These are phyloP conservation scores for Onthophagus taurus DNA, from an alignment of 1,140 invertebrate species.

Conservation along the genomic window DNA sequence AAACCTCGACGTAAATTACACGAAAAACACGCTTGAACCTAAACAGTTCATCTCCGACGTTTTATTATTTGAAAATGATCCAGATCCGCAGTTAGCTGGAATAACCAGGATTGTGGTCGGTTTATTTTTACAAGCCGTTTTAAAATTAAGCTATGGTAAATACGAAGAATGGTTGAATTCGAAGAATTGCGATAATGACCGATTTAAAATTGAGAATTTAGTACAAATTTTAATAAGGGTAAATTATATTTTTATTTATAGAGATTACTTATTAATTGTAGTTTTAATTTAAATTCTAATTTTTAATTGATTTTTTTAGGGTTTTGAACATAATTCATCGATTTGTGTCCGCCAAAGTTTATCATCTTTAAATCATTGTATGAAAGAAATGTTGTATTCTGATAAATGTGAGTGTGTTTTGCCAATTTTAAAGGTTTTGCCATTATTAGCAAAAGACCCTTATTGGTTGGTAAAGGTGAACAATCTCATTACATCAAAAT, in stretches of 20 bases:
- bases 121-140: slow-evolving; percentile 52
- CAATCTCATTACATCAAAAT: slow-evolving; percentile 2
- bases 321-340: slow-evolving; percentile 57
- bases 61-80: slow-evolving; percentile 57
- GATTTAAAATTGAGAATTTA: neutral
- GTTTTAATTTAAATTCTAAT: neutral
- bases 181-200: slow-evolving; percentile 27
- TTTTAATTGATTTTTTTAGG: slow-evolving; percentile 38
- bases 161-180: slow-evolving; percentile 42
- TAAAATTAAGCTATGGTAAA: slow-evolving; percentile 49
- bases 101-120: slow-evolving; percentile 57
- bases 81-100: slow-evolving; percentile 76
- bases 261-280: neutral
- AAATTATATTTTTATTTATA: neutral
- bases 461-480: slow-evolving; percentile 81
- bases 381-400: slow-evolving; percentile 52
- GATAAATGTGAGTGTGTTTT: slow-evolving; percentile 41
- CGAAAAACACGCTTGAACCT: slow-evolving; percentile 12
- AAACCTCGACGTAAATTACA: slow-evolving; percentile 46
- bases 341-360: slow-evolving; percentile 57
- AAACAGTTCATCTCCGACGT: slow-evolving; percentile 58
- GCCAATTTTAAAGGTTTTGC: slow-evolving; percentile 52
- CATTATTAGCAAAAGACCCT: slow-evolving; percentile 56
- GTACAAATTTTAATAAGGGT: slow-evolving; percentile 19
- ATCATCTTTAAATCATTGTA: slow-evolving; percentile 45